Percentiles rank a stretch among this genome's conserved stretches.
Evolutionary conservation across 2,113 vertebrate genomes (phyloP).

Genomic region (Pterocles gutturalis): DNA sequence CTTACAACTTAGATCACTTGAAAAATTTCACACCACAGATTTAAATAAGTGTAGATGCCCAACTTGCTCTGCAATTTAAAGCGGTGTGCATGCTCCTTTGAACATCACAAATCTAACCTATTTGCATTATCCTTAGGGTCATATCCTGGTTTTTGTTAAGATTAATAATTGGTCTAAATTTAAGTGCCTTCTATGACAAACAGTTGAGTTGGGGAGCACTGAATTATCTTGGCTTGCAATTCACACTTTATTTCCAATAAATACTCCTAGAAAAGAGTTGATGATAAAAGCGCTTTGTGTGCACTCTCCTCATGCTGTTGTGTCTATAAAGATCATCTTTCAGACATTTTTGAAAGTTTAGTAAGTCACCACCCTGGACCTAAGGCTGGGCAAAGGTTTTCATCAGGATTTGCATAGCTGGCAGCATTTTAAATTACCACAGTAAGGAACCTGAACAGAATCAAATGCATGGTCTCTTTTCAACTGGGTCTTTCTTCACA

Average conservation of each 20-base stretch:
- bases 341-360: not conserved
- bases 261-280: not conserved
- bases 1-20: not conserved
- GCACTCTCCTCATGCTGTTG: not conserved
- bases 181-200: not conserved
- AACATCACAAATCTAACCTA: not conserved
- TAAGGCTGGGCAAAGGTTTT: not conserved
- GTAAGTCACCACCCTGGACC: not conserved
- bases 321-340: not conserved
- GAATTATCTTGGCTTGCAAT: not conserved
- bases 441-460: not conserved
- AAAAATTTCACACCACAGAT: not conserved
- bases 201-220: not conserved
- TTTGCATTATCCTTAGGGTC: not conserved
- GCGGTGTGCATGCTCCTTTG: not conserved
- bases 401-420: not conserved
- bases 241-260: not conserved
- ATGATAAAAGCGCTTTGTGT: not conserved
- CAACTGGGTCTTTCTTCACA: not conserved
- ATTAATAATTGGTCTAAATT: not conserved
- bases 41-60: not conserved
- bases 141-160: not conserved
- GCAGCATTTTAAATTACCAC: not conserved
- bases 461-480: not conserved
- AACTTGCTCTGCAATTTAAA: not conserved